Evolutionary conservation across 2,797 vertebrate species (phyloP), one percentile per base, ranked within the genome.

Genomic region (Poecilia picta): DNA sequence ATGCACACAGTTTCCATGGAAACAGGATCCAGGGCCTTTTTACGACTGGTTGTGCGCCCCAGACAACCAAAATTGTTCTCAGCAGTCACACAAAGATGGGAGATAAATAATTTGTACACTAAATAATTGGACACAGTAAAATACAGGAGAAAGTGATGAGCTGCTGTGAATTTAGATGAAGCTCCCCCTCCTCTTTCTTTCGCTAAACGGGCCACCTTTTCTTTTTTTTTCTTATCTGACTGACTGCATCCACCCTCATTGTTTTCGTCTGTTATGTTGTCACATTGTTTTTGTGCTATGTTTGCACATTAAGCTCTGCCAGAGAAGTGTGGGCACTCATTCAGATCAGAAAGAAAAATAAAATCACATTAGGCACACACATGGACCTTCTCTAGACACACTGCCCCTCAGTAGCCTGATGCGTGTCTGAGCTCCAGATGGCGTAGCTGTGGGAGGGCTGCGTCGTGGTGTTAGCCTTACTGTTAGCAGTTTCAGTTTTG

Each of bases 391-490:
- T 91, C 93, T 90, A 90, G 91, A 90, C 91, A 81, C 5, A 92
- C 91, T 86, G 78, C 88, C 89, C 91, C 87, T 91, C 85, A 86
- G 87, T 88, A 80, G 86, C 83, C 90, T 92, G 91, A 93, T 90
- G 85, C 91, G 93, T 94, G 93, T 94, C 92, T 94, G 93, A 81
- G 82, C 90, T 91, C 92, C 96, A 96, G 96, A 96, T 96, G 95
- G 95, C 74, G 33, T 78, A 88, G 81, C 93, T 10, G 93, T 86
- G 85, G 95, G 95, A 90, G 92, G 93, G 91, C 94, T 90, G 91
- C 88, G 92, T 90, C 87, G 83, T 59, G 62, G 72, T 74, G 81
- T 79, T 89, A 84, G 84, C 87, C 57, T 66, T 81, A 80, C 87
- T 85, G 91, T 89, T 88, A 86, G 85, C 90, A 82, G 86, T 80